Conservation (phyloP, 2,888 invertebrate species). For the Cantharis nigra region DNA sequence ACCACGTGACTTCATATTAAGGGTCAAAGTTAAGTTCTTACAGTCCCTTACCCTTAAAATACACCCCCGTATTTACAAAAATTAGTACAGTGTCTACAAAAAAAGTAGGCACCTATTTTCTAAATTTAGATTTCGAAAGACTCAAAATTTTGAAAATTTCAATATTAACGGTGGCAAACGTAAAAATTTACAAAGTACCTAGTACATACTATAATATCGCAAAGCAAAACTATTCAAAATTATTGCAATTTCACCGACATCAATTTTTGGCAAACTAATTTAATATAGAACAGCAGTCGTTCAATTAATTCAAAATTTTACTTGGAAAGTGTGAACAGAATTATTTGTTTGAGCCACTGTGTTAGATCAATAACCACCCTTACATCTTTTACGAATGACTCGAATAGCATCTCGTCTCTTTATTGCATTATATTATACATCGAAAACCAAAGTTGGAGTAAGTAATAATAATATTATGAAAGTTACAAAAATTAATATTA, state of each 20-base stretch:
- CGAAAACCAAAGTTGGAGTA: not conserved
- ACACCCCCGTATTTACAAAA: constrained; percentile 23
- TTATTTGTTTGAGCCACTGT: not conserved
- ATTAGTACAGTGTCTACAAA: constrained; percentile 17
- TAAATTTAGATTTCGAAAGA: not conserved
- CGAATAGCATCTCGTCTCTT: constrained; percentile 11
- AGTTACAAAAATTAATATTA: not conserved
- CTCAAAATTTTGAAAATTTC: not conserved
- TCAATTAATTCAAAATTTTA: not conserved
- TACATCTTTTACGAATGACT: constrained; percentile 14
- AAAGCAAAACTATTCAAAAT: not conserved
- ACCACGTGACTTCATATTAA: constrained; percentile 33
- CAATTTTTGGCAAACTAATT: not conserved
- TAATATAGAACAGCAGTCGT: not conserved
- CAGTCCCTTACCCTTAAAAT: constrained; percentile 19
- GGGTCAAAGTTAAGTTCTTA: constrained; percentile 21
- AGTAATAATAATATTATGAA: too few species aligned
- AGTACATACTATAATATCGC: too few species aligned
- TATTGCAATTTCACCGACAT: not conserved
- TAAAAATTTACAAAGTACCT: not conserved
- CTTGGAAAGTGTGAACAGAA: not conserved
- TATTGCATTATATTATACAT: not conserved
- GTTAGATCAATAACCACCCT: constrained; percentile 26
- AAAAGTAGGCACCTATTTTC: not conserved
- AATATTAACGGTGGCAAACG: not conserved